Conservation (phyloP, 2,113 vertebrate genomes). For the Melospiza georgiana region DNA sequence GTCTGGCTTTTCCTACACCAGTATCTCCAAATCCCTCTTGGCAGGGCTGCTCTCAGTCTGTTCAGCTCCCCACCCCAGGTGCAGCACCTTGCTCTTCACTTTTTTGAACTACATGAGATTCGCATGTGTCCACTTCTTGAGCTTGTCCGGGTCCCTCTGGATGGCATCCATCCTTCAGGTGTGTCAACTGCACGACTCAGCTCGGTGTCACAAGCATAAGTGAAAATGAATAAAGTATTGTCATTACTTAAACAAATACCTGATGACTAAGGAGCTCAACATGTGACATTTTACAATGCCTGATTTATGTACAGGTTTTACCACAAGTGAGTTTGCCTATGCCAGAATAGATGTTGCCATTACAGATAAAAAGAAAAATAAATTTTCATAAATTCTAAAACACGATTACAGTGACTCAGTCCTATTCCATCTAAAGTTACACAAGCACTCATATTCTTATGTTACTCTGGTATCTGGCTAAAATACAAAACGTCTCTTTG, state of each 20-base stretch:
- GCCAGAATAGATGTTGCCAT: background rate
- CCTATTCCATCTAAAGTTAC: background rate
- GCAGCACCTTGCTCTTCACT: background rate
- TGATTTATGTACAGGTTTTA: background rate
- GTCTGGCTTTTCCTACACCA: background rate
- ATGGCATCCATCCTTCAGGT: too few relatives aligned
- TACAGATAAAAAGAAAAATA: background rate
- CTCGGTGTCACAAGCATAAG: background rate
- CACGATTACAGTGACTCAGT: background rate
- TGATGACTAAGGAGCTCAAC: background rate
- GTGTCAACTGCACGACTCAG: background rate
- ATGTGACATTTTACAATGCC: background rate
- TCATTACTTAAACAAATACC: background rate
- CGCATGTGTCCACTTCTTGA: rapidly evolving
- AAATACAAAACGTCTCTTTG: background rate
- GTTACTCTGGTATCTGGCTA: background rate
- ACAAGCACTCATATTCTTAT: background rate
- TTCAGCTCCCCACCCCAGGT: background rate
- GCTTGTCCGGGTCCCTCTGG: background rate
- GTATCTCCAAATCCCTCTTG: background rate
- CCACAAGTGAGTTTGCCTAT: background rate
- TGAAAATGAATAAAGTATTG: background rate
- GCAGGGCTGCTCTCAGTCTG: background rate
- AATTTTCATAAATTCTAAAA: background rate
- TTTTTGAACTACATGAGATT: background rate